Evolutionary conservation across 1,140 invertebrate species (phyloP), one percentile per base, ranked within the genome.

Genomic region (Magallana angulata): DNA sequence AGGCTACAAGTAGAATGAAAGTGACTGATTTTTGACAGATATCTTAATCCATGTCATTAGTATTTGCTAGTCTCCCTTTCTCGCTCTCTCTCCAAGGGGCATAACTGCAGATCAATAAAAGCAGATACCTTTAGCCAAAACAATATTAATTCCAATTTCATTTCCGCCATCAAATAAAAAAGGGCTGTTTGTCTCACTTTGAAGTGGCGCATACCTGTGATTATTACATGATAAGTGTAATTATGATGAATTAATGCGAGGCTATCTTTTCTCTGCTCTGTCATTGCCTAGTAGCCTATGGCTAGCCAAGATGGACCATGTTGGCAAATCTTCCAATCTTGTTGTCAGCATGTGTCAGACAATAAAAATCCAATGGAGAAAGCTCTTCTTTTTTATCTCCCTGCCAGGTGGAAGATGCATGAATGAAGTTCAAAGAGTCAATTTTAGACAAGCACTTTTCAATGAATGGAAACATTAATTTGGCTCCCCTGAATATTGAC

Each of bases 191-290:
- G 18, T 76, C 68, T 76, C 68, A 76, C 68, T 76, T 76, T 76
- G 68, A 76, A 76, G 68, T 76, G 68, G 68, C 24, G 68, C 68
- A 30, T 76, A 76, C 68, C 68, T 76, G 18, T 76, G 68, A 76
- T 76, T 76, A 76, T 76, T 76, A 76, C 68, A 76, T 76, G 68
- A 76, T 76, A 76, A 76, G 68, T 76, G 68, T 76, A 76, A 76
- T 76, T 76, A 76, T 76, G 68, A 76, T 76, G 68, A 76, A 76
- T 76, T 76, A 76, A 76, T 30, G 68, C 36, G 68, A 76, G 68
- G 68, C 24, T 76, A 76, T 76, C 68, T 76, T 36, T 76, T 16
- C 68, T 30, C 8, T 76, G 68, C 18, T 76, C 68, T 76, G 68
- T 76, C 68, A 76, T 76, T 76, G 68, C 9, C 68, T 24, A 30